Base-by-base conservation (phyloP, 1,140 invertebrate species). In the Antheraea pernyi region DNA sequence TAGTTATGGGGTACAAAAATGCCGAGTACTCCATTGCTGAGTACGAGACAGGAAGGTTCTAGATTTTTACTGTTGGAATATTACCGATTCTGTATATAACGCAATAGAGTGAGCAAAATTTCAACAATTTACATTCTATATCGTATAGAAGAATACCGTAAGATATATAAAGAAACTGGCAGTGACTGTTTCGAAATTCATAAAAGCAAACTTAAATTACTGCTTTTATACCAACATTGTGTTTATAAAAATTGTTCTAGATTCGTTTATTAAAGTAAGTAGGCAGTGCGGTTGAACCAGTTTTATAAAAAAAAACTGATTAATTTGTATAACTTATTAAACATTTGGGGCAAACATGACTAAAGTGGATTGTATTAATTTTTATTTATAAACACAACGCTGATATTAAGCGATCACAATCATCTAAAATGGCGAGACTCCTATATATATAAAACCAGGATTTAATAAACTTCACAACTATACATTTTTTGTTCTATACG, bases 351-450 rank as follows among this genome's bases (percentile, higher is more conserved):
- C 7, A 42, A 7, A 42, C 39, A 42, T 11, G 39, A 9, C 39
- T 42, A n/a, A n/a, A n/a, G n/a, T n/a, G n/a, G n/a, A n/a, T n/a
- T n/a, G n/a, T n/a, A n/a, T n/a, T n/a, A n/a, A n/a, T 19, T 61
- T 37, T 37, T 53, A 10, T 53, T 53, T 16, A 53, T 69, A 59
- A 68, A 65, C 70, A 67, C 67, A 68, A 65, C 18, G 37, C 59
- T 63, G 63, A n/a, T 53, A 16, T 53, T 53, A 53, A 16, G 46
- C 46, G 46, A 65, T 65, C 64, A 65, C 64, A 65, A 42, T 65
- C 5, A 16, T 53, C 46, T 13, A 6, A 6, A 53, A 13, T 53
- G 46, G 46, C 46, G 46, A 16, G 7, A 2, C 46, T 53, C 46
- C 13, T 53, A 53, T 7, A 42, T n/a, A n/a, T 42, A 53, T 53